Conservation (phyloP, 2,888 invertebrate genomes). For the Ichneumoninae sp. region DNA sequence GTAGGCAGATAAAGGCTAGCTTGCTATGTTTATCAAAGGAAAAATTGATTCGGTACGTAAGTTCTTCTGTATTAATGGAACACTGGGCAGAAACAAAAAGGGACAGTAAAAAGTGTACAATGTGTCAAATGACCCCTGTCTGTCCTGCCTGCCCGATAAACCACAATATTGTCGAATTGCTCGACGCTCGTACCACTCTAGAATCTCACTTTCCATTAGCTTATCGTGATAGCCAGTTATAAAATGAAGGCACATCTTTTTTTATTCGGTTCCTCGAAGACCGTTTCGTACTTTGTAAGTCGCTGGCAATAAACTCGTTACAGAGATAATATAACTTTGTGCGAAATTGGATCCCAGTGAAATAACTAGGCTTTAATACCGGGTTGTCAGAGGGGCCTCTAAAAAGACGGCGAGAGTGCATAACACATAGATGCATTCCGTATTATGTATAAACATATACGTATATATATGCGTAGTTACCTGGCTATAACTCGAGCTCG, state of each 20-base stretch:
- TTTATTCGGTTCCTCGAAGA: not conserved
- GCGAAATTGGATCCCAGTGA: conserved; percentile 49
- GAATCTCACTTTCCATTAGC: conserved; percentile 63
- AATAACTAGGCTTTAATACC: conserved; percentile 46
- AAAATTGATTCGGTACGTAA: not conserved
- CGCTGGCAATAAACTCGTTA: conserved; percentile 58
- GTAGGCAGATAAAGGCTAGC: no score
- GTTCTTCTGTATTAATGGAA: not conserved
- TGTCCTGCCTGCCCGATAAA: conserved; percentile 26
- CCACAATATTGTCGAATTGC: conserved; percentile 23
- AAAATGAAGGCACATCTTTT: not conserved
- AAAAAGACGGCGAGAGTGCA: conserved; percentile 51
- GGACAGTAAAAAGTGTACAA: not conserved
- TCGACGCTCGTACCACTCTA: not conserved
- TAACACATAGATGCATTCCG: conserved; percentile 32
- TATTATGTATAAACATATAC: conserved; percentile 34
- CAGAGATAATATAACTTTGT: conserved; percentile 60
- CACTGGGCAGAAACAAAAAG: not conserved
- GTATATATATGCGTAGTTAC: not conserved
- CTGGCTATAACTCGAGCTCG: conserved; percentile 50
- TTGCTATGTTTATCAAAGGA: not conserved
- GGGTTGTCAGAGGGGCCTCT: conserved; percentile 46
- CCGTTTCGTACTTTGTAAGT: conserved; percentile 45
- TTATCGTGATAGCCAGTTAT: conserved; percentile 40
- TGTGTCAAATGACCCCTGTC: not conserved